A percentile compares a stretch with the other conserved stretches of the same genome.
phyloP scores from a whole-genome alignment of 1,140 invertebrate species.

The Pseudomyrmex pallidus region DNA sequence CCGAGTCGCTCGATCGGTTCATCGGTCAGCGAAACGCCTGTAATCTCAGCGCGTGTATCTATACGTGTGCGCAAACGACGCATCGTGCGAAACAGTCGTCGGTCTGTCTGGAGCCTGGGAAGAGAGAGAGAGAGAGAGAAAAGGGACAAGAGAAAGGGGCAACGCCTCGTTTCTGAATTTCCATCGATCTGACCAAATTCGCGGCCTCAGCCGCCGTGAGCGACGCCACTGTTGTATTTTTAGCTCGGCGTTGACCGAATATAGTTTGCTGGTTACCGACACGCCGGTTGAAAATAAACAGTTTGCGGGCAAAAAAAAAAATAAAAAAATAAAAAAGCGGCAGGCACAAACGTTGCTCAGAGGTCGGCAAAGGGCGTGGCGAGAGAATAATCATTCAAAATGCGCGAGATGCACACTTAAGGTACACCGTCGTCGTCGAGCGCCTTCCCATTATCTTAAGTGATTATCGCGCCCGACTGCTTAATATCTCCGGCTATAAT shows the following conservation, averaged over 20 bases:
- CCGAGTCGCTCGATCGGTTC: conserved; percentile 58
- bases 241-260: conserved; percentile 1
- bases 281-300: conserved; percentile 18
- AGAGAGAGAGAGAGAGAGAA: too few species aligned
- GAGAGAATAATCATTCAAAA: not conserved
- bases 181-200: conserved; percentile 63
- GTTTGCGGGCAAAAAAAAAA: not conserved
- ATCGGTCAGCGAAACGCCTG: conserved; percentile 46
- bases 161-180: conserved; percentile 50
- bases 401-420: not conserved
- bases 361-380: conserved; percentile 23
- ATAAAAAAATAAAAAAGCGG: too few species aligned
- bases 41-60: conserved; percentile 12
- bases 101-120: not conserved
- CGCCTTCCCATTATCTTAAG: not conserved
- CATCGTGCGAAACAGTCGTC: not conserved
- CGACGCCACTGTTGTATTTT: conserved; percentile 27
- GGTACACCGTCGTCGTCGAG: too few species aligned
- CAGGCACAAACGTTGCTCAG: not conserved
- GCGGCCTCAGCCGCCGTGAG: conserved; percentile 26
- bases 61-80: not conserved
- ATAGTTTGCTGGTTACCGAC: not conserved
- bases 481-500: not conserved
- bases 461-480: not conserved
- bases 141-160: not conserved